Evolutionary conservation across 2,797 vertebrate species (phyloP), one percentile per base, ranked within the genome.

Genomic region (Platalea minor): DNA sequence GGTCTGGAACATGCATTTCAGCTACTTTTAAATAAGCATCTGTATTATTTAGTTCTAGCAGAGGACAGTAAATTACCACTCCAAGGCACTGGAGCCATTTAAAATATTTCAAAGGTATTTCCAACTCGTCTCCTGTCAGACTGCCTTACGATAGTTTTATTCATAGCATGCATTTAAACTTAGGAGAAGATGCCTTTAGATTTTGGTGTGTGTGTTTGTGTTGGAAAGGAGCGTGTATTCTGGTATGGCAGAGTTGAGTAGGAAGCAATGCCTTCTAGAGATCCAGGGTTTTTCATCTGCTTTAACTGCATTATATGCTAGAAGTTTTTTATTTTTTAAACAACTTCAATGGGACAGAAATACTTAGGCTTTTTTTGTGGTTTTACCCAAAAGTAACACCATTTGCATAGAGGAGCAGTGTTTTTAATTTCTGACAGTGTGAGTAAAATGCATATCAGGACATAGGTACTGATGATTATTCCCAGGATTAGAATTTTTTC

Each of bases 21-120:
- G 20, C 67, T 73, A 63, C 68, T 53, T 79, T 43, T 77, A 88
- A 91, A 70, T 77, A 88, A 70, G 33, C 60, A 20, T 56, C 60
- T 93, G 31, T 88, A 56, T 87, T 91, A 79, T 81, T 96, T 93
- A 89, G 73, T 85, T 85, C 50, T 67, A 91, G 64, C 31, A 69
- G 60, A 77, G 48, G 76, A 77, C 65, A 64, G 76, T 68, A 88
- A 92, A 88, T 93, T 75, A 69, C 63, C 73, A 94, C 89, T 91
- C 63, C 33, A 65, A 81, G 73, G 78, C 91, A 93, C 60, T 88
- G 84, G 50, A 95, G 56, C 72, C 48, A 57, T 79, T 95, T 92
- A 72, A 90, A 85, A 48, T 83, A 77, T 67, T 93, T 95, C 81
- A 76, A 80, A 80, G 82, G 39, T 79, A 50, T 88, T 94, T 94